Base-by-base conservation (phyloP, 2,888 invertebrate genomes). In the Dorcus parallelipipedus region DNA sequence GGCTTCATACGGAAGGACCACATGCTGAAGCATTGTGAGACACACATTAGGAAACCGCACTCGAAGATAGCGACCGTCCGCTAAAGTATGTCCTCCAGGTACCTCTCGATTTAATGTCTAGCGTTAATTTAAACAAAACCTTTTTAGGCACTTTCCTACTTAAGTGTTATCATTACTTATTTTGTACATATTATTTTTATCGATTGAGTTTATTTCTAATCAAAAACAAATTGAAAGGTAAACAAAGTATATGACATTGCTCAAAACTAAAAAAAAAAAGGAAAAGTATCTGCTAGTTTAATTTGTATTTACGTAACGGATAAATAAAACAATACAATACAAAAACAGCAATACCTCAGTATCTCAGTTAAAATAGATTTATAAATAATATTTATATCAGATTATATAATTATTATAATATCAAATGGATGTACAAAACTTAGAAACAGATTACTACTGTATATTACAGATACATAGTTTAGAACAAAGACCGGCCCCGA, bases 1-100 rank as follows among this genome's bases (percentile, higher is more conserved):
- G 91, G 93, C 52, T 95, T 95, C 78, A 93, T 92, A 69, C 85
- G 94, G 66, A 91, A 92, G 78, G 94, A 95, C 79, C 94, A 94
- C 78, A 91, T 94, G 92, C 84, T 91, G 65, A 93, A 94, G 77
- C 93, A 93, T 77, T 83, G 85, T 67, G 90, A 90, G 68, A 92
- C 91, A 52, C 94, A 94, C 79, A 83, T 83, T 54, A 87, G 85
- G 74, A 87, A 86, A 71, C 73, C 78, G 62, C 58, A 58, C 47
- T 68, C 69, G 60, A 70, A 69, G 58, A 58, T 69, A 43, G 62
- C 67, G 54, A 63, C 63, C 55, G 67, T 69, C 56, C 68, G 70
- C 60, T 70, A 61, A 68, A 20, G 9, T 7, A 33, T 33, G 50
- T 49, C 20, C 33, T 38, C 23, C 49, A 49, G 38, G 49, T 49